A percentile compares a stretch with the other conserved stretches of the same genome.
These are phyloP conservation scores for Drosophila pegasa DNA, from an alignment of 2,888 invertebrate genomes.

Conservation along the genomic window DNA sequence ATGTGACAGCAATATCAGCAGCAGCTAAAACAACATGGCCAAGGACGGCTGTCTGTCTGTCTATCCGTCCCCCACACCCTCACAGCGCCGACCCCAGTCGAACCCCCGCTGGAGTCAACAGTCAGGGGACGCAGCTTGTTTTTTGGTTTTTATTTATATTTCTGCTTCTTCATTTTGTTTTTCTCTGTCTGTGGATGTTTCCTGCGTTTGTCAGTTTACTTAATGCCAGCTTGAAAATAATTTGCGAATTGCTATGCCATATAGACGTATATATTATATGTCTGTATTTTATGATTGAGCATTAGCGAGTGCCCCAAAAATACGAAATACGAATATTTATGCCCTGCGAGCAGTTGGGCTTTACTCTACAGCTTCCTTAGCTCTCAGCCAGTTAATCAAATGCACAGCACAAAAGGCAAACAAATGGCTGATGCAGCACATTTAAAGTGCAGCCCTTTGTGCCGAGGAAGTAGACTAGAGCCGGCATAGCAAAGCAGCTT, in stretches of 20 bases:
- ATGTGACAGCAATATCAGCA: constrained; percentile 56
- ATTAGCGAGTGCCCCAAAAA: constrained; percentile 57
- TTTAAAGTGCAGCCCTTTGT: constrained; percentile 55
- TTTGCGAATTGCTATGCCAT: constrained; percentile 79
- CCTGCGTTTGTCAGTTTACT: constrained; percentile 76
- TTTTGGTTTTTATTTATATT: constrained; percentile 27
- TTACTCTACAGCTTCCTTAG: not conserved
- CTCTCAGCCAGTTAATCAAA: constrained; percentile 43
- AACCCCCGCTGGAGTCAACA: constrained; percentile 12
- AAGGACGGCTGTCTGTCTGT: constrained; percentile 46
- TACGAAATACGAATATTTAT: constrained; percentile 69
- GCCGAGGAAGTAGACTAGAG: constrained; percentile 39
- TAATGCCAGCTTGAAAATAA: constrained; percentile 78
- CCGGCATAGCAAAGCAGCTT: constrained; percentile 20
- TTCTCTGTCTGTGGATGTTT: constrained; percentile 21
- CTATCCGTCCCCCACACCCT: constrained; percentile 1
- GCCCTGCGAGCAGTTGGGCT: constrained; percentile 11
- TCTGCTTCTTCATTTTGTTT: not conserved
- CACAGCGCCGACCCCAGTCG: not conserved
- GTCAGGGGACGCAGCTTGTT: constrained; percentile 34
- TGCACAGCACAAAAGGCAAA: constrained; percentile 58
- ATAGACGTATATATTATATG: constrained; percentile 36
- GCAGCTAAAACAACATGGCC: constrained; percentile 50
- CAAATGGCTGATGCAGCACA: constrained; percentile 42
- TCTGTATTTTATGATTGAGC: constrained; percentile 71